Conservation (phyloP, 2,888 invertebrate species). For the Yponomeuta sedellus region DNA sequence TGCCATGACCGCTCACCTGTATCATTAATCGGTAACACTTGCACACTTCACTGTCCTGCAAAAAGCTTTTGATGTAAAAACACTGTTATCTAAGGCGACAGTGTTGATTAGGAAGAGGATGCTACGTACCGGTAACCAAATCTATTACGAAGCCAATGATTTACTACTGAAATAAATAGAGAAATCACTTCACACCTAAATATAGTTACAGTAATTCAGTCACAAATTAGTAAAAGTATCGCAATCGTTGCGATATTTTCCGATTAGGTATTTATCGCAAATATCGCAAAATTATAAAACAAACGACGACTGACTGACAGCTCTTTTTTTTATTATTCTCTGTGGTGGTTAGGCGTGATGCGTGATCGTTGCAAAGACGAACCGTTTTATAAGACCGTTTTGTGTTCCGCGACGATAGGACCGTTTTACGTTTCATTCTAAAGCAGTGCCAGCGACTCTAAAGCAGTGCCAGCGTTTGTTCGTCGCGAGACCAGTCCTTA, state of each 20-base stretch:
- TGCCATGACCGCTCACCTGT: constrained; percentile 57
- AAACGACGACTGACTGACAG: constrained; percentile 9
- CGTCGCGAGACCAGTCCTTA: no score
- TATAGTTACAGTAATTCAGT: neutral
- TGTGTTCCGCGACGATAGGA: no score
- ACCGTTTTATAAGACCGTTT: no score
- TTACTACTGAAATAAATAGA: constrained; percentile 54
- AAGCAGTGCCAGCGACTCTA: no score
- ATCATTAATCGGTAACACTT: constrained; percentile 41
- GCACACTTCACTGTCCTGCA: constrained; percentile 43
- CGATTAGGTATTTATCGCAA: constrained; percentile 50
- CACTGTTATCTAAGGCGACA: constrained; percentile 21
- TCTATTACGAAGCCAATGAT: constrained; percentile 44
- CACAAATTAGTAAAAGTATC: constrained; percentile 34
- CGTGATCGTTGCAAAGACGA: no score
- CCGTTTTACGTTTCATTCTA: no score
- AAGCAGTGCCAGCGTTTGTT: no score
- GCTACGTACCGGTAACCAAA: constrained; percentile 74
- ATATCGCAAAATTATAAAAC: constrained; percentile 24
- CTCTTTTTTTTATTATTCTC: constrained; percentile 3
- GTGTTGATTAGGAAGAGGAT: constrained; percentile 38
- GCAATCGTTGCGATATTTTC: constrained; percentile 46
- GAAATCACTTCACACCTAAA: neutral
- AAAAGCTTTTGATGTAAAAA: constrained; percentile 24
- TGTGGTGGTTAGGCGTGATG: no score